Evolutionary conservation across 2,113 vertebrate genomes (phyloP), one percentile per base, ranked within the genome.

Genomic region (Ciconia boyciana): DNA sequence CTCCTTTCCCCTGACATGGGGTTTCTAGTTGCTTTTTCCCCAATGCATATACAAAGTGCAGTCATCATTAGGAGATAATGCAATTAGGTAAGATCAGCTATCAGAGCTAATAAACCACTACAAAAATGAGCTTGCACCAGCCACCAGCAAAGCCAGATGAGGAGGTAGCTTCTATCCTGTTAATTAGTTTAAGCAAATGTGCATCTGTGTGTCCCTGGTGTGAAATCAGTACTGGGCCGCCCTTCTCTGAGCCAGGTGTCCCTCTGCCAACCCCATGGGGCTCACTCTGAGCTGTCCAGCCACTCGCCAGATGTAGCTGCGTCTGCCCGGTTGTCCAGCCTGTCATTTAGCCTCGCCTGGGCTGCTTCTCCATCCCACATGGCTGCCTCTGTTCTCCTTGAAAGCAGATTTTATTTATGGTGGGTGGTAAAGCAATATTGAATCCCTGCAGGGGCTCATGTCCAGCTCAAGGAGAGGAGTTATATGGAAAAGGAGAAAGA

Each of bases 11-110:
- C 10, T 32, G 21, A 10, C 15, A 6, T 39, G 34, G 11, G 12
- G 16, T 48, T 89, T 49, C 70, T 54, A 19, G 16, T 22, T 65
- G 15, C 41, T 21, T 46, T 49, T 58, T 57, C 43, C 70, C 79
- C 54, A 7, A 16, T 16, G 4, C 34, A 44, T 9, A 16, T 22
- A 9, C 61, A 20, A 76, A 94, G 21, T 60, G 8, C 55, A 94
- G 69, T 9, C 31, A 28, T 70, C 91, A 51, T 84, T 43, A 90
- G 69, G 66, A 87, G 87, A 52, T 71, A 74, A 95, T 82, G 93
- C 85, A 87, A 83, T 97, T 69, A 94, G 82, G 7, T 83, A 32
- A 93, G 82, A 77, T 84, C 82, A 39, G 90, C 93, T 52, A 46
- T 46, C 77, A 48, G 87, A 44, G 84, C 77, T 70, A 87, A 91